Conservation (phyloP, 1,140 invertebrate species). For the Rhizoglyphus robini region DNA sequence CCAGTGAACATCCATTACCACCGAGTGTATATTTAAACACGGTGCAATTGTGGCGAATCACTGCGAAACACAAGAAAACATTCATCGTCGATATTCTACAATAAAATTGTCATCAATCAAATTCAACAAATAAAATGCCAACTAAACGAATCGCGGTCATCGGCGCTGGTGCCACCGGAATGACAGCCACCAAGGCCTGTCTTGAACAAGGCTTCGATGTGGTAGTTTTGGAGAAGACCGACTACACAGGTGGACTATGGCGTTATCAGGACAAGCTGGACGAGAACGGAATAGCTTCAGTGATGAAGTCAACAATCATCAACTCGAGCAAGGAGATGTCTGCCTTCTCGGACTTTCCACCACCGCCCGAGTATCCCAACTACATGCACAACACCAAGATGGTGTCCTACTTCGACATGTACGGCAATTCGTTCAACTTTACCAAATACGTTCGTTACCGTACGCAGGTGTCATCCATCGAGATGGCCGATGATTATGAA, state of each 20-base stretch:
- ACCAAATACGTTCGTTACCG: conserved; percentile 32
- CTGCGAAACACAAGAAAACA: too few relatives aligned
- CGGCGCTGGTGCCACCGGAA: conserved; percentile 37
- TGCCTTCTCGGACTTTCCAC: conserved; percentile 36
- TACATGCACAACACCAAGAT: conserved; percentile 37
- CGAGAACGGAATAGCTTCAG: conserved; percentile 29
- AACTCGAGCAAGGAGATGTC: conserved; percentile 32
- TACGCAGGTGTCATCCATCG: conserved; percentile 30
- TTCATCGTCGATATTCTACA: too few relatives aligned
- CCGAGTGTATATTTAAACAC: too few relatives aligned
- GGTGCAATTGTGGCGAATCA: too few relatives aligned
- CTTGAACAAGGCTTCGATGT: conserved; percentile 34
- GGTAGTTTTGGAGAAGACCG: conserved; percentile 23
- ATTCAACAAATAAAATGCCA: too few relatives aligned
- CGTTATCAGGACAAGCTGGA: conserved; percentile 34
- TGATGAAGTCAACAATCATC: conserved; percentile 29
- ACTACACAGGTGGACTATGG: conserved; percentile 41
- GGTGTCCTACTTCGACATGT: conserved; percentile 36
- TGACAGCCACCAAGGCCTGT: conserved; percentile 36
- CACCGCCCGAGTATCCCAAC: conserved; percentile 35
- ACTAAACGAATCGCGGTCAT: neutral
- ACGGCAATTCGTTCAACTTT: conserved; percentile 34
- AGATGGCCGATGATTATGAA: conserved; percentile 29
- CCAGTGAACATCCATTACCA: too few relatives aligned
- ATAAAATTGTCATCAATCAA: too few relatives aligned